phyloP scores from a whole-genome alignment of 2,113 vertebrate genomes.

The Ciconia maguari region DNA sequence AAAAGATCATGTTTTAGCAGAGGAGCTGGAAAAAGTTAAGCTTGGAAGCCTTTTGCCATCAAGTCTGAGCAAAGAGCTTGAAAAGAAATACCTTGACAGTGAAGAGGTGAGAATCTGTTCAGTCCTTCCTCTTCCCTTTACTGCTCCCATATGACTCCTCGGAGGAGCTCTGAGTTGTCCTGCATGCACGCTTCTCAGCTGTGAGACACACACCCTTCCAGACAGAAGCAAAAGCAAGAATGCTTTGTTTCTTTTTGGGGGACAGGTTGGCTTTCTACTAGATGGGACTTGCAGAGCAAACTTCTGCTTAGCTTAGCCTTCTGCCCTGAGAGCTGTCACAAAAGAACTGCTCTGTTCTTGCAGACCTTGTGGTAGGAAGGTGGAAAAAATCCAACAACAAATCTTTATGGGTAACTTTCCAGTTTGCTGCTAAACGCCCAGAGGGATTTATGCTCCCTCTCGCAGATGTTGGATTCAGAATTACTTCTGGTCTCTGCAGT shows the following conservation, averaged over 20 bases:
- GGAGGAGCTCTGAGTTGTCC: neutral
- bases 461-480: neutral
- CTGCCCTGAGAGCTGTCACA: neutral
- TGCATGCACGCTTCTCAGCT: neutral
- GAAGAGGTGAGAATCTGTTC: conserved; percentile 76
- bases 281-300: neutral
- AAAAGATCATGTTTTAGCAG: conserved; percentile 71
- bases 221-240: neutral
- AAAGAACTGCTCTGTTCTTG: neutral
- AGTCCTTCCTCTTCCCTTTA: neutral
- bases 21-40: conserved; percentile 67
- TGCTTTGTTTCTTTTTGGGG: neutral
- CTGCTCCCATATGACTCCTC: neutral
- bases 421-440: neutral
- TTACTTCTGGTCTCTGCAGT: neutral
- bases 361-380: neutral
- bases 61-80: conserved; percentile 64
- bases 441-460: neutral
- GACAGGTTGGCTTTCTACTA: neutral
- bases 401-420: neutral
- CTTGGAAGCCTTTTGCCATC: conserved; percentile 79
- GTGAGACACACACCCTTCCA: neutral
- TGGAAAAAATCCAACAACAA: neutral
- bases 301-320: neutral
- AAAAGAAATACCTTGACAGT: conserved; percentile 76